Base-by-base conservation (phyloP, 2,888 invertebrate genomes). In the Villa cingulata region DNA sequence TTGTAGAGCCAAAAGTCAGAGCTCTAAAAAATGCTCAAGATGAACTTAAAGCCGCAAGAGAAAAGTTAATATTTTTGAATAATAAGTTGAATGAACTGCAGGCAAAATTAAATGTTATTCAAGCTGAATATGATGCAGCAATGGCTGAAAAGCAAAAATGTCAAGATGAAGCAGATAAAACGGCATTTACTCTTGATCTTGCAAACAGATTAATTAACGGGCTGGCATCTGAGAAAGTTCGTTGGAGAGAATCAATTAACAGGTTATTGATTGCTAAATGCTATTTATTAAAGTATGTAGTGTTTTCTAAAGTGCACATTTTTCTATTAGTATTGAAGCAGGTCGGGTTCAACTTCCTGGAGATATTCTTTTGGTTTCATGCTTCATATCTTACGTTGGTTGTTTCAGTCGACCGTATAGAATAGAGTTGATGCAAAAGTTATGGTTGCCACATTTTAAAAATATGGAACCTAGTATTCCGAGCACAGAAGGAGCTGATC, bases 321-420 rank as follows among this genome's bases (percentile, higher is more conserved):
- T 16, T n/a, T 12, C n/a, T 14, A 20, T 27, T 7, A 80, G 80
- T 50, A 74, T 86, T 48, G 79, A 80, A 55, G 72, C 74, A 50
- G 81, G 86, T 14, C 84, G 82, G 23, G 70, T 76, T 20, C 87
- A 87, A 51, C 69, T 95, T 47, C 90, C 94, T 0, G 95, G 95
- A 1, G 92, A 95, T 60, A 83, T 91, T 29, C 70, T 95, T 1
- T 68, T 94, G 23, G 82, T 90, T 32, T 86, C 91, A 0, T 91
- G 94, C 14, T 95, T 95, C 66, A 86, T 95, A 46, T 94, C 94
- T 0, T 95, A 95, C 64, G 86, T 92, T 29, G 95, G 95, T 2
- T 91, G 91, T 62, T 95, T 95, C 66, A 90, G 87, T 27, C 81
- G 86, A 52, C 75, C 76, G 43, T 95, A 94, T 63, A 74, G 95